These are phyloP conservation scores for Casuarius casuarius DNA, from an alignment of 2,113 vertebrate genomes.

Conservation along the genomic window DNA sequence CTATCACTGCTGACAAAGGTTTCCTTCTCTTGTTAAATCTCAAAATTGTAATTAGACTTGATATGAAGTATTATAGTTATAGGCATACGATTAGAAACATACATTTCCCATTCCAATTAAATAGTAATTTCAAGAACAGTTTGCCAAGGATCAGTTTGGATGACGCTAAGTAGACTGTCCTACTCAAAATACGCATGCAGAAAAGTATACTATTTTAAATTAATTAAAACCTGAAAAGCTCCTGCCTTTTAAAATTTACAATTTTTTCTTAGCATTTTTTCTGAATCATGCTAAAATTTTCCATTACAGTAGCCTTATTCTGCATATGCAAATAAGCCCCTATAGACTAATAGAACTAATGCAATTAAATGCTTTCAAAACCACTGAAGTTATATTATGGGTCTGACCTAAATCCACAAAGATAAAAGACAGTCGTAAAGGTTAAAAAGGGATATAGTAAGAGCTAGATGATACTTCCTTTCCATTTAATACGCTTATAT, in stretches of 20 bases:
- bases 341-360: slow-evolving; percentile 3
- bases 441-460: background rate
- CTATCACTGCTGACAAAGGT: background rate
- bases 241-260: background rate
- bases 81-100: slow-evolving; percentile 43
- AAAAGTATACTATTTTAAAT: slow-evolving; percentile 9
- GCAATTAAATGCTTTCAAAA: slow-evolving; percentile 13
- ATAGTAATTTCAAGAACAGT: slow-evolving; percentile 48
- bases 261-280: slow-evolving; percentile 29
- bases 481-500: background rate
- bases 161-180: slow-evolving; percentile 6
- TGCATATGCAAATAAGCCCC: slow-evolving; percentile 16
- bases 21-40: slow-evolving; percentile 40
- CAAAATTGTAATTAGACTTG: slow-evolving; percentile 41
- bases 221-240: slow-evolving; percentile 47
- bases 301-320: slow-evolving; percentile 38
- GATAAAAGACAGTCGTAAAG: background rate
- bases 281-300: slow-evolving; percentile 51
- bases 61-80: slow-evolving; percentile 44
- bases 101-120: slow-evolving; percentile 23
- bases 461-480: background rate
- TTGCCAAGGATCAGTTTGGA: slow-evolving; percentile 48
- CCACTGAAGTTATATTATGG: background rate
- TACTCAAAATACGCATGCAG: slow-evolving; percentile 36
- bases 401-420: background rate